Conservation (phyloP, 2,888 invertebrate species). For the Stenodema calcarata region DNA sequence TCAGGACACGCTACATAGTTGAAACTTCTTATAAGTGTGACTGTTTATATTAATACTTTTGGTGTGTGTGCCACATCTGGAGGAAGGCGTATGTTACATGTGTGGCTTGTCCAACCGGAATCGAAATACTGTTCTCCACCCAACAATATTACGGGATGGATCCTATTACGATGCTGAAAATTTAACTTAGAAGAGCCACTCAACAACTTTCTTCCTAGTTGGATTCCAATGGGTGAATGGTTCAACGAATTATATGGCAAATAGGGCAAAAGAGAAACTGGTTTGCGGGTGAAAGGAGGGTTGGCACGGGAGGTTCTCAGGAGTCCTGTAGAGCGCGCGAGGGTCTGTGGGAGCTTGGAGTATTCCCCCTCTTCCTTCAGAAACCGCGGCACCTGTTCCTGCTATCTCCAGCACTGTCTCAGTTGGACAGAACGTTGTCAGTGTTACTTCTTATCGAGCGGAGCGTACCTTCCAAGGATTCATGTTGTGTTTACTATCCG, state of each 20-base stretch:
- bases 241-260: slow-evolving; percentile 16
- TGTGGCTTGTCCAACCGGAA: too few relatives aligned
- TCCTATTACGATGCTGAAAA: neutral
- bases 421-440: neutral
- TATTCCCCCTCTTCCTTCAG: neutral
- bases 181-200: neutral
- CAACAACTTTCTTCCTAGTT: slow-evolving; percentile 11
- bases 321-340: neutral
- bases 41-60: too few relatives aligned
- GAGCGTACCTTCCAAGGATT: neutral
- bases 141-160: neutral
- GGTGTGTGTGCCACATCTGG: too few relatives aligned
- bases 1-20: too few relatives aligned
- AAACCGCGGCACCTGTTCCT: slow-evolving; percentile 9
- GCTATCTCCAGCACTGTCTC: neutral
- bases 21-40: too few relatives aligned
- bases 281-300: slow-evolving; percentile 44
- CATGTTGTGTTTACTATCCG: neutral
- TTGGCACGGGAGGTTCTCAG: neutral
- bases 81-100: too few relatives aligned
- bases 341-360: neutral
- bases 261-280: slow-evolving; percentile 46
- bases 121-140: neutral
- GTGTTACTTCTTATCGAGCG: neutral
- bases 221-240: slow-evolving; percentile 4